Base-by-base conservation (phyloP, 2,888 invertebrate genomes). In the Trachelus stipa region DNA sequence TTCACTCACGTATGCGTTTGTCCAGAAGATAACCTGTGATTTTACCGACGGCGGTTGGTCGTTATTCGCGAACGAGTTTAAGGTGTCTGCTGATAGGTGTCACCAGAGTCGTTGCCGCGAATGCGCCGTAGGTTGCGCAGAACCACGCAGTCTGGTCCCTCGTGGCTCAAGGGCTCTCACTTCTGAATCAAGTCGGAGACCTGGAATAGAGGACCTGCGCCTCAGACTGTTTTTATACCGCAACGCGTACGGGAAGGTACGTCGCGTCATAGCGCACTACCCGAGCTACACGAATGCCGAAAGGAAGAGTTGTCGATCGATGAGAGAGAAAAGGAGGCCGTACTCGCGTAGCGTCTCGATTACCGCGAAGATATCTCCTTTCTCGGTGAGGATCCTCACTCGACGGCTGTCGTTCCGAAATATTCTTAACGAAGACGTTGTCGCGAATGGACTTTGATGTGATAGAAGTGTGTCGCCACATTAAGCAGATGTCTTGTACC, bases 201-300 rank as follows among this genome's bases (percentile, higher is more conserved):
- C n/a, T n/a, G 69, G n/a, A 71, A 40, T 15, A 23, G 37, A 37
- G 74, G 80, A 80, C 84, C 68, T 83, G 83, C 82, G 82, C 84
- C 71, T 81, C 83, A 81, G 81, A 83, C 79, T 79, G 82, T 83
- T 84, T 84, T 82, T 76, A 78, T 80, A 81, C 83, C 68, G 83
- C 83, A 83, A 76, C 82, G 83, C 78, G 84, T 80, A 78, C 76
- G 73, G 79, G 75, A 73, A 73, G 81, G 82, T 84, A 78, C 84
- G 85, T 71, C 56, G 71, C 31, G 12, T 11, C 34, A 71, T n/a
- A 31, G 71, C 71, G 15, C 31, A 31, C 71, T 71, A 71, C 9
- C 23, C 56, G 56, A 56, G 9, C 56, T 56, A 9, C 31, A 31
- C 71, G 71, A 71, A 71, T 71, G 71, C 31, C 12, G 15, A 56